A percentile compares a stretch with the other conserved stretches of the same genome.
Evolutionary conservation across 2,113 vertebrate species (phyloP).

Genomic region (Oryzias melastigma): DNA sequence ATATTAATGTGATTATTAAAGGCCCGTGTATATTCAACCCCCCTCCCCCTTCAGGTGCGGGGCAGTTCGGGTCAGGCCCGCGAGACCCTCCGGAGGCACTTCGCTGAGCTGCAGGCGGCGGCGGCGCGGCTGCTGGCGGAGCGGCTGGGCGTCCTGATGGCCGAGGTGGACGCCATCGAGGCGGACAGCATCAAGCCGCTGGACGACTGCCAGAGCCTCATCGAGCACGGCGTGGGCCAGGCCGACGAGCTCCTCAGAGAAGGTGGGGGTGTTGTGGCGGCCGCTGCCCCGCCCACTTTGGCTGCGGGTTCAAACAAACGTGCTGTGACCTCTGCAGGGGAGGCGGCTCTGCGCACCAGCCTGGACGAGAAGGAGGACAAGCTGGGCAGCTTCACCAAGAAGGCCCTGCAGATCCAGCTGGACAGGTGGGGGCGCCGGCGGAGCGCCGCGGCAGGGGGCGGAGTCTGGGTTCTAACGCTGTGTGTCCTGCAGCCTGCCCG

Average conservation of each 20-base stretch:
- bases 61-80: conserved; percentile 70
- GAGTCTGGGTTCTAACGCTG: neutral
- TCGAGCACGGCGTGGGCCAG: conserved; percentile 69
- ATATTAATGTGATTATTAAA: too few relatives aligned
- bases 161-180: conserved; percentile 66
- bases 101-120: conserved; percentile 54
- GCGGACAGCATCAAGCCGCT: conserved; percentile 63
- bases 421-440: conserved; percentile 84
- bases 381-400: conserved; percentile 92
- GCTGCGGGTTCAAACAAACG: too few relatives aligned
- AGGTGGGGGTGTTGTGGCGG: conserved; percentile 30
- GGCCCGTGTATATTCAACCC: neutral
- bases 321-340: conserved; percentile 76
- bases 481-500: conserved; percentile 83
- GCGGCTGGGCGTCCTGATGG: conserved; percentile 49
- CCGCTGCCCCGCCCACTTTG: too few relatives aligned
- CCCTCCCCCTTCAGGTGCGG: conserved; percentile 34
- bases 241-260: conserved; percentile 70
- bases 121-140: conserved; percentile 53
- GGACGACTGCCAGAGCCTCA: conserved; percentile 70
- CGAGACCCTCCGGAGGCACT: conserved; percentile 65
- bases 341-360: conserved; percentile 86
- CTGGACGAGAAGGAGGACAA: conserved; percentile 86
- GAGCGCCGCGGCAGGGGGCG: too few relatives aligned
- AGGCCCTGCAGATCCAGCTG: conserved; percentile 94